Evolutionary conservation across 1,140 invertebrate genomes (phyloP).

Genomic region (Hyles vespertilio): DNA sequence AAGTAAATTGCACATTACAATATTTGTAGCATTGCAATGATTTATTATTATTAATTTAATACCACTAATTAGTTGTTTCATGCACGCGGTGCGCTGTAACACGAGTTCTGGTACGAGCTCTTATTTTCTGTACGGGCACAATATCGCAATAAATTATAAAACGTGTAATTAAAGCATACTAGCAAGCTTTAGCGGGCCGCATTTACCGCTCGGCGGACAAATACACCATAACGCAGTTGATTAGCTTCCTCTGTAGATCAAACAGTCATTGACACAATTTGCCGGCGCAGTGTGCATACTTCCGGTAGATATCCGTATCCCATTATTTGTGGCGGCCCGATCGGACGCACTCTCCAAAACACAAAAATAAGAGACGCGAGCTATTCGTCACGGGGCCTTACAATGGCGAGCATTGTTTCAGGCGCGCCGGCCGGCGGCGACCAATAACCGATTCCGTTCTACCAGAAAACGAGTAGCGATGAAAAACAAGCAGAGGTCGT

Average conservation of each 20-base stretch:
- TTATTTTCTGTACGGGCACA: slow-evolving; percentile 4
- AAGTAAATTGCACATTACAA: slow-evolving; percentile 3
- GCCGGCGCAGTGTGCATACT: slow-evolving; percentile 46
- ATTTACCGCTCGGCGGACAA: slow-evolving; percentile 6
- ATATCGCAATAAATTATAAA: slow-evolving; percentile 22
- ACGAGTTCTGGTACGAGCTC: not conserved
- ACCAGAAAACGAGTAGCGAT: slow-evolving; percentile 35
- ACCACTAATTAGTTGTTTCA: slow-evolving; percentile 12
- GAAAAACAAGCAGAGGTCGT: slow-evolving; percentile 27
- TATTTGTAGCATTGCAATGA: slow-evolving; percentile 3
- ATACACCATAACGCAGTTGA: slow-evolving; percentile 24
- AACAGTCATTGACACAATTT: slow-evolving; percentile 54
- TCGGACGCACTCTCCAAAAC: slow-evolving; percentile 57
- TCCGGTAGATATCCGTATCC: slow-evolving; percentile 61
- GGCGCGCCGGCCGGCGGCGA: slow-evolving; percentile 37
- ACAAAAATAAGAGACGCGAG: slow-evolving; percentile 57
- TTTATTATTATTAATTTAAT: slow-evolving; percentile 6
- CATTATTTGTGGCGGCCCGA: slow-evolving; percentile 54
- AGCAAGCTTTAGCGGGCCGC: slow-evolving; percentile 24
- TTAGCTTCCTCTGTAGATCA: slow-evolving; percentile 39
- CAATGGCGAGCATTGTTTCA: slow-evolving; percentile 62
- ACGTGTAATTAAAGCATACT: slow-evolving; percentile 16
- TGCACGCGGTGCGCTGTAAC: slow-evolving; percentile 1
- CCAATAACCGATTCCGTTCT: slow-evolving; percentile 35
- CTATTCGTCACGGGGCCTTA: slow-evolving; percentile 56